Evolutionary conservation across 2,888 invertebrate species (phyloP), one percentile per base, ranked within the genome.

Genomic region (Barypeithes pellucidus): DNA sequence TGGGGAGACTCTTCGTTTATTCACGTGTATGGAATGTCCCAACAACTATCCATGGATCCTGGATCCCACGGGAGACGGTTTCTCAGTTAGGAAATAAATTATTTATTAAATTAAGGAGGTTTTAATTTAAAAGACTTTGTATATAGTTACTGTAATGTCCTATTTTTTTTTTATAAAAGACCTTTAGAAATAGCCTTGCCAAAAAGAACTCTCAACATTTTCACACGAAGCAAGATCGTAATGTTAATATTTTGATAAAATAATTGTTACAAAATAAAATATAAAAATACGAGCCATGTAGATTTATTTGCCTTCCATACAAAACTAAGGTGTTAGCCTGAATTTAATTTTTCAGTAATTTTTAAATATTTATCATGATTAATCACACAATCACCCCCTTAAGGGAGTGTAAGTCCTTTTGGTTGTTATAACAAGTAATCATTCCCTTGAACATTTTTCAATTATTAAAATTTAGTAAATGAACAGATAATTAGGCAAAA

Each of bases 21-120:
- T 96, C 89, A 97, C 97, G 68, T 97, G 97, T 87, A 95, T 96
- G 94, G 96, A 97, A 86, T 97, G 97, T 86, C 97, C 97, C 75
- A 95, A 96, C 85, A 95, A 96, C 87, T 97, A 97, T 84, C 97
- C 97, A 68, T 97, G 96, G 96, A 93, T 97, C 83, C 89, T 96
- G 82, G 96, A 97, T 88, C 96, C 96, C 77, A 96, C 96, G 83
- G 97, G 96, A 82, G 96, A 97, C 88, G 96, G 96, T 82, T 95
- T 95, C 90, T 93, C 91, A 83, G 93, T 92, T 84, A 94, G 90
- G 88, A 92, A 92, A 88, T 92, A 91, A 91, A 88, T 87, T 82
- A 82, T 81, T 81, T 77, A 77, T 78, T 76, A 68, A 77, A 79
- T 76, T 71, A 52, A 73, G 65, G 63, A 61, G 52, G 57, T 57